These are phyloP conservation scores for Acleris holmiana DNA, from an alignment of 2,888 invertebrate species.

Conservation along the genomic window DNA sequence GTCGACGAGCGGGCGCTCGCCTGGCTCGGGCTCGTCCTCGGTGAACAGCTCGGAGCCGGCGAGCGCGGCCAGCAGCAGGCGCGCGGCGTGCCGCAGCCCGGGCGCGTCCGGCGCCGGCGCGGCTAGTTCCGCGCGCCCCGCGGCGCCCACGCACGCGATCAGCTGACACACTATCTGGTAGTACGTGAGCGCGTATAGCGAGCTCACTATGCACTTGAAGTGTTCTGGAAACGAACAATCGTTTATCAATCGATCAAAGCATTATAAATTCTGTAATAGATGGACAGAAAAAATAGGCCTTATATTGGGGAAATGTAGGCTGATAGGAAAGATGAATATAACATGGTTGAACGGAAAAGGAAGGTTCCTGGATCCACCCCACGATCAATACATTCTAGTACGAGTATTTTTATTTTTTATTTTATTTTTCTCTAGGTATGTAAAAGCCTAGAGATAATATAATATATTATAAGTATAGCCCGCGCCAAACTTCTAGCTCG, in stretches of 20 bases:
- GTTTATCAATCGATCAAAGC: background rate
- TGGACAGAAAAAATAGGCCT: too few species aligned
- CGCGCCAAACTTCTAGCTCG: too few species aligned
- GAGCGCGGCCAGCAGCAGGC: conserved; percentile 59
- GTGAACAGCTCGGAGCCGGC: conserved; percentile 84
- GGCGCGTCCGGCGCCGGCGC: conserved; percentile 34
- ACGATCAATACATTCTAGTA: too few species aligned
- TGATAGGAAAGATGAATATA: too few species aligned
- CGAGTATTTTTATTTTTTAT: too few species aligned
- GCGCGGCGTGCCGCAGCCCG: conserved; percentile 54
- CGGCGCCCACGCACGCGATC: conserved; percentile 87
- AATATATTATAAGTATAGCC: too few species aligned
- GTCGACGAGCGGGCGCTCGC: conserved; percentile 51
- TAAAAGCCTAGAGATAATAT: too few species aligned
- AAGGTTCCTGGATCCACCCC: too few species aligned
- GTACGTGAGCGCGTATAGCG: conserved; percentile 94
- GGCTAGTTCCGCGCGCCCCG: conserved; percentile 84
- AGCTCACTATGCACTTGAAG: conserved; percentile 93
- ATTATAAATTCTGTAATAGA: too few species aligned
- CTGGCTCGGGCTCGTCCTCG: conserved; percentile 77
- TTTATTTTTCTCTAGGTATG: too few species aligned
- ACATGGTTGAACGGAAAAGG: too few species aligned
- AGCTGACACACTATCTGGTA: conserved; percentile 94
- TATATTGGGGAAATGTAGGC: too few species aligned
- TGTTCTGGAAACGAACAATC: conserved; percentile 85